Evolutionary conservation across 2,797 vertebrate species (phyloP), one percentile per base, ranked within the genome.

Genomic region (Delichon dasypus): DNA sequence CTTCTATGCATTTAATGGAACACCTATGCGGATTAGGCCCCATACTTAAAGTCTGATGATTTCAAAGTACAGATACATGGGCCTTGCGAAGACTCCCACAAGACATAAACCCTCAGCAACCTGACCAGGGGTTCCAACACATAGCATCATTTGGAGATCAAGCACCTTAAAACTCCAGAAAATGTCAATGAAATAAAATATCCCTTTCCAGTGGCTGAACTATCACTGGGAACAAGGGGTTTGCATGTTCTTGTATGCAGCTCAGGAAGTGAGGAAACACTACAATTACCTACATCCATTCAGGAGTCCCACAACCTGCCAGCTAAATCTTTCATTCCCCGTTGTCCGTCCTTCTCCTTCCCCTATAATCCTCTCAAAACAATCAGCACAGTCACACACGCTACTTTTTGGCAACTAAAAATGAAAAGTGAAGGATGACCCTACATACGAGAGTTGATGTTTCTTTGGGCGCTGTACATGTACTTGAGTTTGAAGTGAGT

Each of bases 61-160:
- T 77, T 77, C 30, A 3, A 58, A 66, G 16, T 20, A 83, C 0
- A 3, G 40, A 51, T 8, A 44, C 11, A 29, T 0, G 0, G 29
- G 29, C 23, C 20, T 77, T 38, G 9, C 45, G 44, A 89, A 85
- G 32, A 44, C 50, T 36, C 23, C 58, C 10, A 44, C 20, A 25
- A 16, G 4, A 16, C 40, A 57, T 9, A 16, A 65, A 23, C 12
- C 19, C 20, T 27, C 32, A 88, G n/a, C 5, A 67, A 71, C 38
- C 22, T 20, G 10, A 27, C 50, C n/a, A 40, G 22, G 4, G 11
- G 14, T n/a, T 64, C 42, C 57, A 74, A 74, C 19, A 70, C 1
- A 3, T 6, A 54, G 16, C 32, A 73, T 47, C 21, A 26, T 12
- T 58, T 48, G 40, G 44, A 83, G 34, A 77, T 17, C 48, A 51